Percentiles rank a stretch among this genome's conserved stretches.
Conservation (phyloP, 2,888 invertebrate genomes). For the Acanthosepion esculentum region DNA sequence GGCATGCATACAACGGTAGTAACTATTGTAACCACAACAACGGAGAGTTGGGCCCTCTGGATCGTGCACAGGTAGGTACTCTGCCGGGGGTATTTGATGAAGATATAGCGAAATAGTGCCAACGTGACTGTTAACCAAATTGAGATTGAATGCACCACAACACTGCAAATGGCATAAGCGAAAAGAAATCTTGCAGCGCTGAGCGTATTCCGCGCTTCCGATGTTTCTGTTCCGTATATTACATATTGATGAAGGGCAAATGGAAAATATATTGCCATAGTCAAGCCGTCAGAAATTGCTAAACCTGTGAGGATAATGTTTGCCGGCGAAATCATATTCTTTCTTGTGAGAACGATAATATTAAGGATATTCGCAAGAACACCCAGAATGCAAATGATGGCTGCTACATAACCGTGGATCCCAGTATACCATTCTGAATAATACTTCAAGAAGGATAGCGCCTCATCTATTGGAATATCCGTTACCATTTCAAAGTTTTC, state of each 20-base stretch:
- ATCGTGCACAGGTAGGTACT: constrained; percentile 89
- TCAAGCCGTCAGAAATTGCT: constrained; percentile 92
- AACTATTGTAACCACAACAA: constrained; percentile 77
- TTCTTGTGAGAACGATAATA: constrained; percentile 90
- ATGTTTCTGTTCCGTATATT: constrained; percentile 61
- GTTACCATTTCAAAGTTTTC: background rate
- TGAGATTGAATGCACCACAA: constrained; percentile 91
- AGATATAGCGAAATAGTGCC: constrained; percentile 90
- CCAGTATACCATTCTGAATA: constrained; percentile 60
- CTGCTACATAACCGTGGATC: constrained; percentile 88
- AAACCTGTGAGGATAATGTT: constrained; percentile 89
- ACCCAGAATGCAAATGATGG: constrained; percentile 91
- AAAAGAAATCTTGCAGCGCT: constrained; percentile 73
- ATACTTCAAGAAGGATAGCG: background rate
- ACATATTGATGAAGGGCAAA: constrained; percentile 83
- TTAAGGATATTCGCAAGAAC: constrained; percentile 92
- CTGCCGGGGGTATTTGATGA: constrained; percentile 80
- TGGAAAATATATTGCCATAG: constrained; percentile 92
- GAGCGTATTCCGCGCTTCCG: constrained; percentile 67
- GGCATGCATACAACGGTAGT: constrained; percentile 72
- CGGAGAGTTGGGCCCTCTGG: constrained; percentile 86
- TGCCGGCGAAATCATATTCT: constrained; percentile 91
- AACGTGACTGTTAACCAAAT: constrained; percentile 94
- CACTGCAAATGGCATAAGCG: constrained; percentile 91
- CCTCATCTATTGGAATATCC: background rate